Base-by-base conservation (phyloP, 2,888 invertebrate species). In the Acleris holmiana region DNA sequence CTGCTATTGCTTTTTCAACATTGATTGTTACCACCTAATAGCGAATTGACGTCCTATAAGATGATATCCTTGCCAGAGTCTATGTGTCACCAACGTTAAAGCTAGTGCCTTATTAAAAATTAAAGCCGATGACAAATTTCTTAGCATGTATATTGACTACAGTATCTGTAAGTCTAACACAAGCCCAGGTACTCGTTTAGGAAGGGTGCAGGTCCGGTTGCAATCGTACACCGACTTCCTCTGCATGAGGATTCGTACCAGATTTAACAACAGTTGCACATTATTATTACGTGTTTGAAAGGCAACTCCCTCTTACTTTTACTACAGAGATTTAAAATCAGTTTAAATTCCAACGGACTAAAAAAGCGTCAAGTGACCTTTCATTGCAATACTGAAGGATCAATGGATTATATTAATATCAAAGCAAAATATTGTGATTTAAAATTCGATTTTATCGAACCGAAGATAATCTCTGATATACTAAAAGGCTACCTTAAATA, bases 151-250 rank as follows among this genome's bases (percentile, higher is more conserved):
- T 35, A 35, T 35, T 35, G 13, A 35, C 35, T 13, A 35, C 13
- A 35, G 35, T 35, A 29, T 4, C 35, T 35, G 29, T 2, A 8
- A 8, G 29, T 29, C 29, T 29, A 29, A 29, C 8, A 8, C 8
- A 35, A 35, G 35, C 13, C 13, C 8, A 13, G 13, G 13, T 35
- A 53, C 51, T 66, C 64, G 56, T 60, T 67, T 72, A 69, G 73
- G 84, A 87, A 80, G 88, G 89, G 88, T 88, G 83, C 80, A 70
- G 73, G 81, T 86, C 87, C 84, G 84, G 80, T 83, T 85, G 89
- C 85, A 89, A 88, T 85, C 84, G 84, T 85, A 89, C 83, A 89
- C 89, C 82, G 71, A 88, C 88, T 85, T 90, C 90, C 90, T 84
- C 64, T 74, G 68, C 69, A 73, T 71, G 54, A 53, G n/a, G 44